phyloP scores from a whole-genome alignment of 2,888 invertebrate genomes.

The Drosophila meridiana region DNA sequence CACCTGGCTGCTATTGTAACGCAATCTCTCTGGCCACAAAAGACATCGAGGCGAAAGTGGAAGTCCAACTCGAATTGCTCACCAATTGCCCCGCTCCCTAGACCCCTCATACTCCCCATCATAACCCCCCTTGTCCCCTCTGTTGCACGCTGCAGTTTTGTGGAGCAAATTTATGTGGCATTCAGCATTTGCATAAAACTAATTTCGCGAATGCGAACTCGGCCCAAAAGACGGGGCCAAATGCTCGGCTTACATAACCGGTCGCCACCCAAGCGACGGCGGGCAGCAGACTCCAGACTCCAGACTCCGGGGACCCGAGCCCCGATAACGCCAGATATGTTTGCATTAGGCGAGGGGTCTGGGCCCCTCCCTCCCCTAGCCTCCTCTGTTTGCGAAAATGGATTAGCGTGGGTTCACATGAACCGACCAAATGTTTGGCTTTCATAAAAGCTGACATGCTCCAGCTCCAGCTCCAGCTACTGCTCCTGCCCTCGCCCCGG shows the following conservation, averaged over 20 bases:
- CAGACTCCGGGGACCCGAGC: conserved; percentile 32
- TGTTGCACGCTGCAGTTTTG: conserved; percentile 47
- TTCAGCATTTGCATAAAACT: conserved; percentile 77
- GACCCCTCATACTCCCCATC: not conserved
- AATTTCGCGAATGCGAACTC: conserved; percentile 59
- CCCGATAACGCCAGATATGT: conserved; percentile 73
- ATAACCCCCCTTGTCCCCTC: not conserved
- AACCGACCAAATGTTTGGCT: conserved; percentile 78
- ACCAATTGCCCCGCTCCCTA: conserved; percentile 20
- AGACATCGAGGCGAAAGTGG: conserved; percentile 68
- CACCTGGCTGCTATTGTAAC: conserved; percentile 43
- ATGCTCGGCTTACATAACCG: conserved; percentile 59
- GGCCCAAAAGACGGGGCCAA: conserved; percentile 35
- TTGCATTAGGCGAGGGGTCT: conserved; percentile 55
- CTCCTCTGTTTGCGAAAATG: conserved; percentile 69
- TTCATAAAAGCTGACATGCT: conserved; percentile 75
- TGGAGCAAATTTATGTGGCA: conserved; percentile 76
- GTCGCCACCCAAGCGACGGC: conserved; percentile 43
- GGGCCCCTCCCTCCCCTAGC: conserved; percentile 1
- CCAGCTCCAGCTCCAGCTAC: not conserved
- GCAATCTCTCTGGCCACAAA: conserved; percentile 35
- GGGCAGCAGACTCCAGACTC: conserved; percentile 28
- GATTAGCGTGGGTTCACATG: conserved; percentile 78
- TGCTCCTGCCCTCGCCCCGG: not conserved
- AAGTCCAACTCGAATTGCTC: conserved; percentile 54